Conservation (phyloP, 2,888 invertebrate species). For the Nephrocerus scutellatus region DNA sequence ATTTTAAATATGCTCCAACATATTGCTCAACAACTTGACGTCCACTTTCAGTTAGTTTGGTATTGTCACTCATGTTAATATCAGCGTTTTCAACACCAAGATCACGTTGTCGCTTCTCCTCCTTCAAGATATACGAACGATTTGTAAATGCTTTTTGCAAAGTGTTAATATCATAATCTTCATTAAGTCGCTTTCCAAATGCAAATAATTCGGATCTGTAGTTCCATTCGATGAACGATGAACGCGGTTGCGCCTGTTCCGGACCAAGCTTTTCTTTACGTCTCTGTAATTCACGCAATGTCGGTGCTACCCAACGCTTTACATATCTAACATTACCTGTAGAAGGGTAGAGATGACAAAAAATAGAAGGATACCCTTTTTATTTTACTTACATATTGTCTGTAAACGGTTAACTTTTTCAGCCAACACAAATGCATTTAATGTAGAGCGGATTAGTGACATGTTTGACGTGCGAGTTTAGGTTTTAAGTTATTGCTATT, state of each 20-base stretch:
- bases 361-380: neutral
- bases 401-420: conserved; percentile 2
- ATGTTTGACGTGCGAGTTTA: too few species aligned
- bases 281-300: conserved; percentile 55
- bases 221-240: conserved; percentile 77
- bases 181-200: conserved; percentile 77
- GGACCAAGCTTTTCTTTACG: conserved; percentile 56
- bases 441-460: conserved; percentile 11
- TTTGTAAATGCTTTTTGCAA: conserved; percentile 74
- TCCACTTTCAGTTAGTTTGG: conserved; percentile 61
- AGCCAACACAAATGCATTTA: conserved; percentile 4
- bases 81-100: conserved; percentile 58
- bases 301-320: conserved; percentile 63
- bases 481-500: too few species aligned
- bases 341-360: neutral
- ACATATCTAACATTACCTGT: conserved; percentile 27
- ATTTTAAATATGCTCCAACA: conserved; percentile 61
- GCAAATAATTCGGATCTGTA: conserved; percentile 80
- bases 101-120: conserved; percentile 61
- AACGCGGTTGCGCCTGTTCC: conserved; percentile 52
- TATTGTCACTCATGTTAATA: conserved; percentile 61
- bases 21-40: conserved; percentile 58
- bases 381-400: conserved; percentile 3
- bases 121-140: conserved; percentile 66
- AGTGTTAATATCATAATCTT: conserved; percentile 66